Evolutionary conservation across 2,113 vertebrate genomes (phyloP).

Genomic region (Candoia aspera): DNA sequence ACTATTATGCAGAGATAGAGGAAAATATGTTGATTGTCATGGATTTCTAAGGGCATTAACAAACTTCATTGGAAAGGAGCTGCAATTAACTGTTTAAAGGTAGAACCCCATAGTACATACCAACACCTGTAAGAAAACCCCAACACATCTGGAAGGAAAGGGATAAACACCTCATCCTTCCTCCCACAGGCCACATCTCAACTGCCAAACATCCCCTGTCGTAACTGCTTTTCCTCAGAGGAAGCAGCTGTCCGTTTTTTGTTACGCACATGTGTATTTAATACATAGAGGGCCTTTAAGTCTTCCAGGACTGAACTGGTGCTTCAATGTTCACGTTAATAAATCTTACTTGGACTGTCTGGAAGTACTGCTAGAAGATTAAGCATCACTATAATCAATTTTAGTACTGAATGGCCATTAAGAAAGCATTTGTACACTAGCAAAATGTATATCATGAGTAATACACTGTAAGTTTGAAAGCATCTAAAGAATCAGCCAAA

Average conservation of each 20-base stretch:
- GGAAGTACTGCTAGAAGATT: background rate
- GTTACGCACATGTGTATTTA: background rate
- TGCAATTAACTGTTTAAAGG: background rate
- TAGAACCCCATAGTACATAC: background rate
- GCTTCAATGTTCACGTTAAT: background rate
- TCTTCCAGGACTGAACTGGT: background rate
- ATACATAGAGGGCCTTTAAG: background rate
- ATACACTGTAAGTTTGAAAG: background rate
- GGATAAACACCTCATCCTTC: background rate
- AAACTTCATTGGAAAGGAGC: background rate
- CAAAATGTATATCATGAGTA: background rate
- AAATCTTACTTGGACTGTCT: background rate
- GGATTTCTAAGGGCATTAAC: background rate
- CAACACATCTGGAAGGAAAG: background rate
- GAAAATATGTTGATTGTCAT: background rate
- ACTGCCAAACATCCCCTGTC: background rate
- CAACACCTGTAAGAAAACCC: background rate
- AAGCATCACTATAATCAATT: background rate
- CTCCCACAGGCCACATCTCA: background rate
- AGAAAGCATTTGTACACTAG: background rate
- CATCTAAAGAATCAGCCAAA: background rate
- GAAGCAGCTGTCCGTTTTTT: background rate
- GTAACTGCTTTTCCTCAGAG: background rate
- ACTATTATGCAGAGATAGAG: background rate
- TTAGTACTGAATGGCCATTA: background rate